Evolutionary conservation across 2,797 vertebrate genomes (phyloP), one percentile per base, ranked within the genome.

Genomic region (Sebastes elongatus): DNA sequence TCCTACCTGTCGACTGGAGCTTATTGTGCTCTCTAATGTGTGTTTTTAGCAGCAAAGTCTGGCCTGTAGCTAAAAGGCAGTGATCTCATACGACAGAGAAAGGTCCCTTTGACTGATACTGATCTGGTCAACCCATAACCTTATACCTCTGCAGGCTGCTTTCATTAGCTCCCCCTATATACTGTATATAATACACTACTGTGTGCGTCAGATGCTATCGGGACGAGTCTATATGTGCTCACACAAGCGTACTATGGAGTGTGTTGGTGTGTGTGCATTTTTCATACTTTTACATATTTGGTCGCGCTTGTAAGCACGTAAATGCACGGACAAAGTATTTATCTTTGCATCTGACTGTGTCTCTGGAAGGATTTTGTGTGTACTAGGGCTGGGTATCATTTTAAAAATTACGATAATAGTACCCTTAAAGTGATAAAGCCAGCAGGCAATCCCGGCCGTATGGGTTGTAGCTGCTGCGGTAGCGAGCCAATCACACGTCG

Each of bases 71-170:
- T 66, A 60, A 74, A 74, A 86, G 76, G 73, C 71, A 32, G 27
- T 76, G 81, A 72, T 75, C 80, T 83, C 78, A 78, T 53, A 66
- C 18, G 3, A 52, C 78, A 87, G 72, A 92, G 89, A 91, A 92
- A 88, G 83, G 71, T 84, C 73, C 71, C 80, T 91, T 92, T 90
- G 86, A 92, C 83, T 89, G 91, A 93, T 91, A 92, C 27, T 6
- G 88, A 93, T 92, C 90, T 85, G 87, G 71, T 90, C 80, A 72
- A 35, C 57, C 61, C 65, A 82, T 81, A 87, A 86, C 82, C 83
- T 60, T 81, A 81, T 85, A 88, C 86, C 77, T 78, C 78, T 53
- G 79, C 87, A 89, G 63, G 61, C 84, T 81, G 81, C 84, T 86
- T 89, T 86, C 85, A 90, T 92, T 90, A 91, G 67, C 84, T 85